Evolutionary conservation across 2,113 vertebrate species (phyloP).

Genomic region (Zeus faber): DNA sequence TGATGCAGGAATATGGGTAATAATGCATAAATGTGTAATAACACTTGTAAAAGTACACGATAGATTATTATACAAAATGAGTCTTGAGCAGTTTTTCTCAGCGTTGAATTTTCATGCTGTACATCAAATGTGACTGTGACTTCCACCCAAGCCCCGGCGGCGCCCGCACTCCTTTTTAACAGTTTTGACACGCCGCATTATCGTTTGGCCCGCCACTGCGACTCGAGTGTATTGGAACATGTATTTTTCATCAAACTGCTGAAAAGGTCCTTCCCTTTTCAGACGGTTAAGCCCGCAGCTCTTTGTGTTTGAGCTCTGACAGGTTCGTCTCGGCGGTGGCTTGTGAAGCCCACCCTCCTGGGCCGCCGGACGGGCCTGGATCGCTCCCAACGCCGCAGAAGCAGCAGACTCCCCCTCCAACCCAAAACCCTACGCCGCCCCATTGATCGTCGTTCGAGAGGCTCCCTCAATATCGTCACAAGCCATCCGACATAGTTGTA

Average conservation of each 20-base stretch:
- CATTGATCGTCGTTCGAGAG: too few species aligned
- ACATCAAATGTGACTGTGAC: background rate
- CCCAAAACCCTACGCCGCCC: too few species aligned
- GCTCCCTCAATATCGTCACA: too few species aligned
- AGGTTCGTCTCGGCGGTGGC: too few species aligned
- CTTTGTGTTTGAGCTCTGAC: slow-evolving; percentile 37
- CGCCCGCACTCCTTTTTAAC: slow-evolving; percentile 1
- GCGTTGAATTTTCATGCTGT: background rate
- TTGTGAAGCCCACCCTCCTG: too few species aligned
- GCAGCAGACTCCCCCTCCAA: background rate
- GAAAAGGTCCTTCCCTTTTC: slow-evolving; percentile 42
- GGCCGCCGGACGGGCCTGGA: too few species aligned
- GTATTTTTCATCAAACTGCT: slow-evolving; percentile 55
- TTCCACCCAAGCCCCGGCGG: slow-evolving; percentile 3
- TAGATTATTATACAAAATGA: too few species aligned
- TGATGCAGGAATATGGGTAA: too few species aligned
- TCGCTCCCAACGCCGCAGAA: background rate
- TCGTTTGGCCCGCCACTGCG: slow-evolving; percentile 22
- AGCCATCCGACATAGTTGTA: too few species aligned
- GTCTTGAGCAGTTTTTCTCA: background rate
- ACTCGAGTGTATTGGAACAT: slow-evolving; percentile 34
- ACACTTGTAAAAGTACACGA: too few species aligned
- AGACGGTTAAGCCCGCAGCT: slow-evolving; percentile 14
- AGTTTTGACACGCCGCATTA: slow-evolving; percentile 17
- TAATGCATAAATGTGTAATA: too few species aligned